phyloP scores from a whole-genome alignment of 2,113 vertebrate genomes.

The Lepus europaeus region DNA sequence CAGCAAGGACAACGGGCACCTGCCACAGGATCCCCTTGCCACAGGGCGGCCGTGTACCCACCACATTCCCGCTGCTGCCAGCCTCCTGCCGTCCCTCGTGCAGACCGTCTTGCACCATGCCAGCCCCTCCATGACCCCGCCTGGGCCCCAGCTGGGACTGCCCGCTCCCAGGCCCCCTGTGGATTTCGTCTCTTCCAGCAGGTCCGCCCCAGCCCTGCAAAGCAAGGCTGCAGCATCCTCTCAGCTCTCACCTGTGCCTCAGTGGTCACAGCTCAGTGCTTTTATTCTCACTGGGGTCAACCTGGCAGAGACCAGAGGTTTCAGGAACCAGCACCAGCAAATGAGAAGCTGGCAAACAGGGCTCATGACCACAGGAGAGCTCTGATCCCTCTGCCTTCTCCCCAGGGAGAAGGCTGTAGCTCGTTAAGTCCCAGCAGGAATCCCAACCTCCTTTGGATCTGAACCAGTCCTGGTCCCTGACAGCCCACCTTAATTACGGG shows the following conservation, averaged over 20 bases:
- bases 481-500: not conserved
- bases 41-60: not conserved
- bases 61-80: not conserved
- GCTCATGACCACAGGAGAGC: not conserved
- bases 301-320: not conserved
- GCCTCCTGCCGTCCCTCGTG: not conserved
- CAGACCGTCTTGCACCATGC: too few species aligned
- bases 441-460: not conserved
- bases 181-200: not conserved
- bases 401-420: not conserved
- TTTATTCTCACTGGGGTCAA: not conserved
- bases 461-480: not conserved
- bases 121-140: not conserved
- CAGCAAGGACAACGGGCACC: too few species aligned
- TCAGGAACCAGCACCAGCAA: not conserved
- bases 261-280: not conserved
- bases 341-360: not conserved
- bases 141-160: too few species aligned
- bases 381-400: not conserved
- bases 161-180: not conserved
- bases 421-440: not conserved
- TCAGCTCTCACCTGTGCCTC: not conserved
- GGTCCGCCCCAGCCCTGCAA: not conserved
- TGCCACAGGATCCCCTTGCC: too few species aligned
- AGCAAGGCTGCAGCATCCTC: not conserved